Base-by-base conservation (phyloP, 2,888 invertebrate genomes). In the Dolichomitus sp. region DNA sequence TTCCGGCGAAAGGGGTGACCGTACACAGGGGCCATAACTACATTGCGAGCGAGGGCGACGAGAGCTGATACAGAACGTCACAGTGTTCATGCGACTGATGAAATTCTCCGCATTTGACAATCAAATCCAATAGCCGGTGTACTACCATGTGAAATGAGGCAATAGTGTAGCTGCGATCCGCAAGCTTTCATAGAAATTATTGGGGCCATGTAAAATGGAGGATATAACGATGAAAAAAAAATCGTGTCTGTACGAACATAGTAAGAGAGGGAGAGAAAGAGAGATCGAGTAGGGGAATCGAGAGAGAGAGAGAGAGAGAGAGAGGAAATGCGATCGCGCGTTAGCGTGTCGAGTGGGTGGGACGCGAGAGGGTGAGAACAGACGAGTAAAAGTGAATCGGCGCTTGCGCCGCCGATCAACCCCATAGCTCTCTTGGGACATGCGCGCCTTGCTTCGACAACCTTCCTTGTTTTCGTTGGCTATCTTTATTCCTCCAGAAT, bases 361-460 rank as follows among this genome's bases (percentile, higher is more conserved):
- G 63, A 65, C 61, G 72, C 48, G 69, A 74, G n/a, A 17, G 73
- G 87, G 84, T 79, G 83, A 80, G 59, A 80, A 73, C 77, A 84
- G 80, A 77, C 73, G 86, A 65, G 81, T 61, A 87, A 91, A 88
- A 89, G 87, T 88, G 87, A 90, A 88, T 85, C 82, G 85, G 89
- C 92, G 93, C 93, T 88, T 89, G 92, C 93, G 91, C 89, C 69
- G 54, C 63, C 80, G 59, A 66, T 85, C 86, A 84, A 78, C 85
- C 82, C 75, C 73, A 57, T 69, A 68, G 54, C 73, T 76, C 59
- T 75, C 65, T 61, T 65, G 61, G 27, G 81, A 83, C 84, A 83
- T 83, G 85, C 85, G 85, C 86, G 80, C 80, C 65, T 70, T 77
- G 52, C 65, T 57, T 83, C 76, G 42, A 81, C 78, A 85, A 85